phyloP scores from a whole-genome alignment of 1,140 invertebrate genomes.

The Lasaia peninsularis region DNA sequence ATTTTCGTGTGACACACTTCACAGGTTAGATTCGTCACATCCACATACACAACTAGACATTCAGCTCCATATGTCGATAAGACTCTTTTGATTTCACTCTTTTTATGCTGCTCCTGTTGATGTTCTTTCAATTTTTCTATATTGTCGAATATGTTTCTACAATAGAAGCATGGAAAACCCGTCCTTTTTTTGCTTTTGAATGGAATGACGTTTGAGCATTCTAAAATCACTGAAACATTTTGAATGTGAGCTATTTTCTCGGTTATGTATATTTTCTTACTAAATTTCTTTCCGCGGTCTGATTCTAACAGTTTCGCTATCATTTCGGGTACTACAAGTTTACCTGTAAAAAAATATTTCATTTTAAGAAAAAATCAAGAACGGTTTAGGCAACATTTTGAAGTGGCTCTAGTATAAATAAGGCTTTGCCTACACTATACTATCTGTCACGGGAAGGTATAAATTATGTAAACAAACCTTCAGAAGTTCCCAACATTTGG shows the following conservation, averaged over 20 bases:
- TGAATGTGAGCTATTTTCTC: conserved; percentile 53
- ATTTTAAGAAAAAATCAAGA: neutral
- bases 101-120: conserved; percentile 35
- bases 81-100: conserved; percentile 39
- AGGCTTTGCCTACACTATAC: too few relatives aligned
- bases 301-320: conserved; percentile 42
- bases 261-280: conserved; percentile 35
- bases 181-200: conserved; percentile 51
- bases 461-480: too few relatives aligned
- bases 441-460: too few relatives aligned
- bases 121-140: conserved; percentile 45
- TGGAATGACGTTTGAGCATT: conserved; percentile 49
- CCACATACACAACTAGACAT: conserved; percentile 53
- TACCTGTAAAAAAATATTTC: conserved; percentile 35
- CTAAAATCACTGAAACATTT: conserved; percentile 43
- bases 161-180: conserved; percentile 62
- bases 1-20: conserved; percentile 46
- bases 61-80: conserved; percentile 45
- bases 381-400: neutral
- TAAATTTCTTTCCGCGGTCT: conserved; percentile 18
- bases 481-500: too few relatives aligned
- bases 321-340: conserved; percentile 38
- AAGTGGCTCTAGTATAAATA: too few relatives aligned
- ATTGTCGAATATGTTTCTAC: conserved; percentile 47
- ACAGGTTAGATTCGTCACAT: conserved; percentile 40